A percentile compares a stretch with the other conserved stretches of the same genome.
These are phyloP conservation scores for Helicoverpa zea DNA, from an alignment of 1,140 invertebrate genomes.

Conservation along the genomic window DNA sequence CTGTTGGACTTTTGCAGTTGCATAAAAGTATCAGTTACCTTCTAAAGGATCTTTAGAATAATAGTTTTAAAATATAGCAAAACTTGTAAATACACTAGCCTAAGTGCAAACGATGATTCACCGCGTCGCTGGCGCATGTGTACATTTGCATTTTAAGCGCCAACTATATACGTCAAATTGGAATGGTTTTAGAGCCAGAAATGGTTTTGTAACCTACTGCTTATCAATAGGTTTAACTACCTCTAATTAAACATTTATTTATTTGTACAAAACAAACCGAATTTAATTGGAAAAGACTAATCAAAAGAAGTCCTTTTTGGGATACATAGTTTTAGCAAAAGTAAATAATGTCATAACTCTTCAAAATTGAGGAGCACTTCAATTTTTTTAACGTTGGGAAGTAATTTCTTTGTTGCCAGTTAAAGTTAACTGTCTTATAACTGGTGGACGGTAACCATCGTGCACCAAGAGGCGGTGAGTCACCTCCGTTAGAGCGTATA, in stretches of 20 bases:
- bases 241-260: too few relatives aligned
- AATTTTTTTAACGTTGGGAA: too few relatives aligned
- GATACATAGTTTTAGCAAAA: too few relatives aligned
- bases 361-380: too few relatives aligned
- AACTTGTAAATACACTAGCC: neutral
- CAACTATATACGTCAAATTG: slow-evolving; percentile 21
- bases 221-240: neutral
- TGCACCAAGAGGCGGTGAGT: neutral
- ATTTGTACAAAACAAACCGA: too few relatives aligned
- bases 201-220: neutral
- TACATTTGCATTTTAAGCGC: slow-evolving; percentile 35
- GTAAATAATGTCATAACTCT: too few relatives aligned
- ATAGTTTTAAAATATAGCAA: neutral
- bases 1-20: too few relatives aligned
- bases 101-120: slow-evolving; percentile 38
- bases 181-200: slow-evolving; percentile 16
- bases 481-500: slow-evolving; percentile 38
- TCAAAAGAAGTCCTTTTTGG: too few relatives aligned
- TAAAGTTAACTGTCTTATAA: slow-evolving; percentile 15
- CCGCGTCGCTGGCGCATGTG: slow-evolving; percentile 15
- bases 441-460: neutral
- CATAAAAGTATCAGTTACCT: too few relatives aligned
- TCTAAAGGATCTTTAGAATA: too few relatives aligned
- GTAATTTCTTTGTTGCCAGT: too few relatives aligned
- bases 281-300: too few relatives aligned